Percentiles rank a stretch among this genome's conserved stretches.
Evolutionary conservation across 1,140 invertebrate species (phyloP).

Genomic region (Maconellicoccus hirsutus): DNA sequence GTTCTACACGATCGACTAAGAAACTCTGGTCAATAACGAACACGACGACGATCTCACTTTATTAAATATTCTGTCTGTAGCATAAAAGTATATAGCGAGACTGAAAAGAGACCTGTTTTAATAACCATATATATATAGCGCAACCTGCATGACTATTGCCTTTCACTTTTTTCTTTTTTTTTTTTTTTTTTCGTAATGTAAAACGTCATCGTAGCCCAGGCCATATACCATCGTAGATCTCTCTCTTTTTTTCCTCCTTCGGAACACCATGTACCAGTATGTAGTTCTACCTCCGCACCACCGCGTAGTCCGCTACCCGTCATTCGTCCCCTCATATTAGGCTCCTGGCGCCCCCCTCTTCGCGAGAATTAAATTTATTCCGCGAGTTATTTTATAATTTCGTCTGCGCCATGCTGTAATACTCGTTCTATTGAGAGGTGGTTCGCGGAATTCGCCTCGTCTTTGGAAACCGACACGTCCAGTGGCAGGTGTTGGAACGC

Average conservation of each 20-base stretch:
- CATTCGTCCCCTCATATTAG: too few relatives aligned
- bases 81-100: background rate
- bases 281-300: background rate
- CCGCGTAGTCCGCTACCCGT: background rate
- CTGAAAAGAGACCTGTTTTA: constrained; percentile 19
- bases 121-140: constrained; percentile 17
- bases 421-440: too few relatives aligned
- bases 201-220: background rate
- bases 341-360: too few relatives aligned
- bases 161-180: constrained; percentile 15
- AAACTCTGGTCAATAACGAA: background rate
- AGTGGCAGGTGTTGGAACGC: too few relatives aligned
- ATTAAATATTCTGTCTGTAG: constrained; percentile 15
- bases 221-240: background rate
- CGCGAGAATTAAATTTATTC: background rate
- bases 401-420: background rate
- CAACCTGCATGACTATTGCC: constrained; percentile 16
- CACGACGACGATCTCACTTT: background rate
- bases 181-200: background rate
- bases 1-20: background rate
- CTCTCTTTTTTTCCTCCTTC: background rate
- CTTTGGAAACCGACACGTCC: too few relatives aligned
- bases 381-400: background rate
- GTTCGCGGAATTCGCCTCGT: too few relatives aligned
- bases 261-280: background rate